phyloP scores from a whole-genome alignment of 2,797 vertebrate species.

The Prunella strophiata region DNA sequence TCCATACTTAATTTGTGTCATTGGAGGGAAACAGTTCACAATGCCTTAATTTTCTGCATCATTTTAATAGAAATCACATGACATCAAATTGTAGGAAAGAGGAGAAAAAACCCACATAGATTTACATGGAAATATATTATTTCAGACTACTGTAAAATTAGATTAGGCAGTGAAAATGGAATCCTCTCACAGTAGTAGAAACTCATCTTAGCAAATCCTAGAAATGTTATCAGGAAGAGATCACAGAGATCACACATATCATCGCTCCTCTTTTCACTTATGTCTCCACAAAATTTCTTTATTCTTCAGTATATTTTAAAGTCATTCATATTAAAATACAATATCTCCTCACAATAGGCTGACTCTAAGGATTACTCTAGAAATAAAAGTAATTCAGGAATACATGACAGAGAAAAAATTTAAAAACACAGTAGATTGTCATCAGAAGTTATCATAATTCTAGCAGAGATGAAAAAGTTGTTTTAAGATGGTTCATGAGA shows the following conservation, averaged over 20 bases:
- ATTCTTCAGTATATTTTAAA: background rate
- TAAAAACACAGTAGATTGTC: background rate
- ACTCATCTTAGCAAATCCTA: background rate
- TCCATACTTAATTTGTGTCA: background rate
- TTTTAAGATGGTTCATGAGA: background rate
- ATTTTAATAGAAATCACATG: background rate
- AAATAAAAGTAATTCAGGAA: background rate
- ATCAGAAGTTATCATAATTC: background rate
- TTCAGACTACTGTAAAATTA: background rate
- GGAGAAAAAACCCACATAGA: accelerated
- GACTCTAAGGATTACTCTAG: background rate
- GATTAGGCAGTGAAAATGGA: background rate
- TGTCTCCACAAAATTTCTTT: background rate
- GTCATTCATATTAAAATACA: background rate
- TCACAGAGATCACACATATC: background rate
- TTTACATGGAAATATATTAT: background rate
- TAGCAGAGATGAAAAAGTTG: background rate
- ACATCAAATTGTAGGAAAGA: background rate
- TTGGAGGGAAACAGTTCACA: background rate
- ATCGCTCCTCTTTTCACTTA: background rate
- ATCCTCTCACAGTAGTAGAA: background rate
- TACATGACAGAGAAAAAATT: background rate
- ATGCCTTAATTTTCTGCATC: background rate
- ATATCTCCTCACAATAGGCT: background rate
- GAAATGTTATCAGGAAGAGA: background rate